Base-by-base conservation (phyloP, 2,113 vertebrate genomes). In the Larimichthys crocea region DNA sequence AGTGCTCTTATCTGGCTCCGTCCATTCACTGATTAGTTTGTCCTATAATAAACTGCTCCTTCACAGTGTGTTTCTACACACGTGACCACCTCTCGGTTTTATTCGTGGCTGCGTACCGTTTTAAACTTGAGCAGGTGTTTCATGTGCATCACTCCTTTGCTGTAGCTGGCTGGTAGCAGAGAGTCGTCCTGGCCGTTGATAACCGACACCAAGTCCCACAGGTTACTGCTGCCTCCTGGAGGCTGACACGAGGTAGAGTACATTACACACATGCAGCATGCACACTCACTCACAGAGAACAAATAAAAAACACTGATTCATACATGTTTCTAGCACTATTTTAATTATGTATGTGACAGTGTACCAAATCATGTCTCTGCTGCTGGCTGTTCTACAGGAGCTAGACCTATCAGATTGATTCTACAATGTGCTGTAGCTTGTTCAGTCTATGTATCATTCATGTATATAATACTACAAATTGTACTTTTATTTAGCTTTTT, bases 141-240 rank as follows among this genome's bases (percentile, higher is more conserved):
- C 94, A 96, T 96, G 85, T 99, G 98, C 97, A 99, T 97, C 86
- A 99, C 96, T 70, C 98, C 98, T 90, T 96, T 97, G 85, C 95
- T 93, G 90, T 99, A 99, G 91, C 96, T 96, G 59, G 96, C 95
- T 19, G 98, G 98, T 68, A 99, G 96, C 68, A 99, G 94, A 31
- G 97, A 98, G 79, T 99, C 98, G 11, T 99, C 98, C 81, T 98
- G 97, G 3, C 97, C 98, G 50, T 96, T 96, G 75, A 99, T 93
- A 65, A 99, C 96, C 3, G 97, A 96, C 73, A 99, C 97, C 83
- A 99, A 90, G 90, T 97, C 97, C 98, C 98, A 99, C 63, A 99
- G 93, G 92, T 99, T 99, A 75, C 96, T 96, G 93, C 96, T 99
- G 89, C 97, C 98, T 78, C 97, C 97, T 85, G 97, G 97, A 92